Percentiles rank a stretch among this genome's conserved stretches.
These are phyloP conservation scores for Malacoctenus gilli DNA, from an alignment of 2,797 vertebrate species.

Conservation along the genomic window DNA sequence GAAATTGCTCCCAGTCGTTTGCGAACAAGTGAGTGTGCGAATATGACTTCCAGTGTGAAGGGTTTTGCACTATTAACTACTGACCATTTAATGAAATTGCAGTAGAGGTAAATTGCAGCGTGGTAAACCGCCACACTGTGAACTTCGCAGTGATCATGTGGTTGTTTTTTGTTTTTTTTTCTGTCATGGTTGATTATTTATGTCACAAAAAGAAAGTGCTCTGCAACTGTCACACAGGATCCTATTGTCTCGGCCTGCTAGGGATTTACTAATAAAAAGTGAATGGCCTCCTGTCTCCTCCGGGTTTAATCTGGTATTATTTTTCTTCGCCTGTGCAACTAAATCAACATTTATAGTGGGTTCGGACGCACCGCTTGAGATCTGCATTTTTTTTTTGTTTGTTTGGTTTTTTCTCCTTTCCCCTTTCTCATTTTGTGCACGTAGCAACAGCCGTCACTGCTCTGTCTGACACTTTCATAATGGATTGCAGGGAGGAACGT, in stretches of 20 bases:
- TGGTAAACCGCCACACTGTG: too few relatives aligned
- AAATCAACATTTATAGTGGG: conserved; percentile 10
- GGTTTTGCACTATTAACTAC: too few relatives aligned
- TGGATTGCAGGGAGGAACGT: conserved; percentile 32
- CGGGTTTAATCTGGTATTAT: conserved; percentile 9
- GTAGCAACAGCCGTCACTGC: conserved; percentile 36
- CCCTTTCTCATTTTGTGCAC: conserved; percentile 32
- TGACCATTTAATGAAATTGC: too few relatives aligned
- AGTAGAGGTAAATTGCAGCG: too few relatives aligned
- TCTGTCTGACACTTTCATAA: conserved; percentile 50
- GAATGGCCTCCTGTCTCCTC: conserved; percentile 9
- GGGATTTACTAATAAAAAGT: conserved; percentile 29
- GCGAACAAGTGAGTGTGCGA: too few relatives aligned
- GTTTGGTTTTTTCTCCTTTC: too few relatives aligned
- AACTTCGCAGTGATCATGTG: too few relatives aligned
- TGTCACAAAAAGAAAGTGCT: conserved; percentile 15
- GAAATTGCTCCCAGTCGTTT: too few relatives aligned
- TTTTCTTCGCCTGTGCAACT: conserved; percentile 1
- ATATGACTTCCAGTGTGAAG: too few relatives aligned
- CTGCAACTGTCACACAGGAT: conserved; percentile 25
- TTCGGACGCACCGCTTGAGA: conserved; percentile 14
- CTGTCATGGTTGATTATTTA: conserved; percentile 5
- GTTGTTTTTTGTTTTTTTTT: too few relatives aligned
- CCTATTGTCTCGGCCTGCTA: conserved; percentile 10
- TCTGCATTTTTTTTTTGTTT: too few relatives aligned